Base-by-base conservation (phyloP, 2,113 vertebrate genomes). In the Laticauda laticaudata region DNA sequence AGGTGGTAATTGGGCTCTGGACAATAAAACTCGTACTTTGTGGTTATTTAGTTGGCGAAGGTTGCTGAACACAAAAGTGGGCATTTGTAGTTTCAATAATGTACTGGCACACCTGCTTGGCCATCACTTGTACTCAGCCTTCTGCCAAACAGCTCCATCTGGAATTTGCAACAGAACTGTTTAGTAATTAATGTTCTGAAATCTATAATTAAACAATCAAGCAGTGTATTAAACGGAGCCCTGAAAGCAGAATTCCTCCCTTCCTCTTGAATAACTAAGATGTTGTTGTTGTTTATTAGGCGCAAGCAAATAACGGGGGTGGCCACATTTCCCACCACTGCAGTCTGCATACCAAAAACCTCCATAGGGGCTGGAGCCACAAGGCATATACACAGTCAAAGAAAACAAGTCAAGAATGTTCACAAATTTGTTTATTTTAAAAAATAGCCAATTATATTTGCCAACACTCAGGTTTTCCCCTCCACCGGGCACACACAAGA, bases 381-480 rank as follows among this genome's bases (percentile, higher is more conserved):
- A 61, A 86, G 14, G 20, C 51, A 89, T 53, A 86, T 54, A 59
- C 88, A 59, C 29, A 87, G 89, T 93, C 43, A 87, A 64, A 90
- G 89, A 93, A 90, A 87, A 87, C 81, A 53, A 90, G 75, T 53
- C 56, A 90, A 57, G 86, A 64, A 43, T 12, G 11, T 93, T 93
- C 45, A 64, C 89, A 86, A 86, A 93, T 45, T 53, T 90, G 88
- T 87, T 93, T 90, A 90, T 90, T 90, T 48, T 55, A 85, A 75
- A 85, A 87, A 87, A 87, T 57, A 45, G 92, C 14, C 11, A 87
- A 86, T 90, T 64, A 61, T 93, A 90, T 87, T 93, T 93, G 81
- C 92, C 92, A 34, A 21, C 48, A 5, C 6, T 87, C 45, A 43
- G 43, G 24, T 75, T 93, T 85, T 90, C 87, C 53, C 54, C 92